Base-by-base conservation (phyloP, 1,140 invertebrate genomes). In the Hermetia illucens region DNA sequence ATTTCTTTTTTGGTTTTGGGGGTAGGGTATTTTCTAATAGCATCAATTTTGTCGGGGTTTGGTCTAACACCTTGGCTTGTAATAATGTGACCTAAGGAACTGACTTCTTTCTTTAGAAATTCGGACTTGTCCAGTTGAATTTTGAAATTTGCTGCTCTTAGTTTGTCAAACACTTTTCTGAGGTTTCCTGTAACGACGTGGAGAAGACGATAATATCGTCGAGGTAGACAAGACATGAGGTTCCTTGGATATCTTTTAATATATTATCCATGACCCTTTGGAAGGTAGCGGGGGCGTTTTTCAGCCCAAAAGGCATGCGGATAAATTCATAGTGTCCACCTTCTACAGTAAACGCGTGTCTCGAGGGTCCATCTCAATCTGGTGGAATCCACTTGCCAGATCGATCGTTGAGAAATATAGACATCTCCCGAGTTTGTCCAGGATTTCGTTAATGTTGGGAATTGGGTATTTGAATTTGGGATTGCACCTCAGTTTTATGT, bases 391-490 rank as follows among this genome's bases (percentile, higher is more conserved):
- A 21, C 49, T 55, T 0, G 53, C 45, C 12, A 70, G 41, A 50
- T 72, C 68, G 5, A 70, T 40, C 5, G 60, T 55, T 10, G 59
- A 55, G 45, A 71, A 70, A 44, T 60, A 66, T 22, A 54, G 54
- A 12, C 50, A 44, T 17, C 58, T 57, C 5, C 50, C 51, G 30
- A 71, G 36, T 31, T 48, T 46, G 40, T 65, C 54, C 17, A 74
- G 44, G 27, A 56, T 58, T 9, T 66, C 55, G 18, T 62, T 54
- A 12, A 72, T 68, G 27, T 54, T 51, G 3, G 69, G 70, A 4
- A 74, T 38, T 2, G 68, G 70, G 47, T 58, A 70, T n/a, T 21
- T 36, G 17, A n/a, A n/a, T n/a, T n/a, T n/a, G n/a, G n/a, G n/a
- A n/a, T n/a, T n/a, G n/a, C n/a, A n/a, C n/a, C n/a, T n/a, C n/a